Conservation (phyloP, 2,888 invertebrate genomes). For the Eupithecia centaureata region DNA sequence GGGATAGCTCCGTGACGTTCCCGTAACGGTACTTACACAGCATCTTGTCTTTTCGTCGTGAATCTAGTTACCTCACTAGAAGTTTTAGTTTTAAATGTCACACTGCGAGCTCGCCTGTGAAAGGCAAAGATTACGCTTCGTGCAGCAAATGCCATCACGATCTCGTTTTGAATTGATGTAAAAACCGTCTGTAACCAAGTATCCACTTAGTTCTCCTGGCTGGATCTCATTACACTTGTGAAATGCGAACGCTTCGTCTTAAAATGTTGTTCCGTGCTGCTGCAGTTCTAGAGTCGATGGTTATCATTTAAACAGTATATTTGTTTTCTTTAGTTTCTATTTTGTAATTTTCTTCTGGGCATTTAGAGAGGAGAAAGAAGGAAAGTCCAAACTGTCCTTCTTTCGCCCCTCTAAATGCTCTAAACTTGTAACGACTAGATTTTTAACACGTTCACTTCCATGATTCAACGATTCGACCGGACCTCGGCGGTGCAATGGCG, state of each 20-base stretch:
- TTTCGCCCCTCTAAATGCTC: too few species aligned
- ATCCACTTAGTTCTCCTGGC: slow-evolving; percentile 25
- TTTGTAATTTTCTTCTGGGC: too few species aligned
- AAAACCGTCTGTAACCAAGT: slow-evolving; percentile 47
- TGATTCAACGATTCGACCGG: not conserved
- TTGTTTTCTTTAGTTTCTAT: not conserved
- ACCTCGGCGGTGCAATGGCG: too few species aligned
- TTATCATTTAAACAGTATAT: not conserved
- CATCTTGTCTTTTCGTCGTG: slow-evolving; percentile 41
- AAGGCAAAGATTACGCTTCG: slow-evolving; percentile 65
- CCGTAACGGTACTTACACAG: slow-evolving; percentile 2
- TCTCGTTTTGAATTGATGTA: slow-evolving; percentile 62
- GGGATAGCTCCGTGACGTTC: slow-evolving; percentile 13
- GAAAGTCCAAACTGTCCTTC: too few species aligned
- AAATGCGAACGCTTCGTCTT: slow-evolving; percentile 20
- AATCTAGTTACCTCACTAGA: slow-evolving; percentile 56
- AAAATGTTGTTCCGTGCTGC: slow-evolving; percentile 12
- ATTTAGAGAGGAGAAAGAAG: too few species aligned
- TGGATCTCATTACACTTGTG: slow-evolving; percentile 32
- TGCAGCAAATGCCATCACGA: slow-evolving; percentile 73
- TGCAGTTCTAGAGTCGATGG: not conserved
- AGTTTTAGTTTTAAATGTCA: slow-evolving; percentile 70
- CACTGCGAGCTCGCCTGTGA: slow-evolving; percentile 56
- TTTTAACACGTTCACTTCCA: not conserved
- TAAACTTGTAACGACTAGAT: too few species aligned